These are phyloP conservation scores for Cyanoliseus patagonus DNA, from an alignment of 2,113 vertebrate genomes.

Conservation along the genomic window DNA sequence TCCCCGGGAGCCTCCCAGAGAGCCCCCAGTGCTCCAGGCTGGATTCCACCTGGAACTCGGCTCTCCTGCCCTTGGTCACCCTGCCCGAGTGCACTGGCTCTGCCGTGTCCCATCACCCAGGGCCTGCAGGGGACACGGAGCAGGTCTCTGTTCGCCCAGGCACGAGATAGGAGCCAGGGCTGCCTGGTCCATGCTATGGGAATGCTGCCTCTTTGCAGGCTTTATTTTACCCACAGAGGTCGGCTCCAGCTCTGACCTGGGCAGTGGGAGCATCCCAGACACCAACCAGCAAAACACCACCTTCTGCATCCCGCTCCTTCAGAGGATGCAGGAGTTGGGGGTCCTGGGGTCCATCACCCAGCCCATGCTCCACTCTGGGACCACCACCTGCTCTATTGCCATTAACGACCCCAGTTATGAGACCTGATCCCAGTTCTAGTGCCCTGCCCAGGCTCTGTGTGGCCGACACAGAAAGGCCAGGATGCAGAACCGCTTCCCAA, in stretches of 20 bases:
- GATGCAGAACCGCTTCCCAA: accelerated
- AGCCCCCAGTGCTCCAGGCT: not conserved
- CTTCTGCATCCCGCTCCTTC: accelerated
- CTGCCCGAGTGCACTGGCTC: not conserved
- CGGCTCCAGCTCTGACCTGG: accelerated
- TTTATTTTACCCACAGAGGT: accelerated
- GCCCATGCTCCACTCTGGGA: too few species aligned
- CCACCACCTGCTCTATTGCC: not conserved
- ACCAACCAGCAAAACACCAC: not conserved
- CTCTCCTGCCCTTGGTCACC: not conserved
- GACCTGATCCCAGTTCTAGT: accelerated
- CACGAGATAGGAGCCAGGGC: accelerated
- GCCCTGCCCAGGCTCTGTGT: not conserved
- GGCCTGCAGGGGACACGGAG: accelerated
- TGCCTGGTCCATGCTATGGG: not conserved
- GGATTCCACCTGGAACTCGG: not conserved
- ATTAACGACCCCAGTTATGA: accelerated
- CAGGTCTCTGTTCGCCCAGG: not conserved
- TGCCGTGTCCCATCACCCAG: not conserved
- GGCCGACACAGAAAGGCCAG: accelerated
- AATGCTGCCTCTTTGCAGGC: not conserved
- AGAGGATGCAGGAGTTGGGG: accelerated
- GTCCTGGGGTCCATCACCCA: not conserved
- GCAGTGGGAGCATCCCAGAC: not conserved
- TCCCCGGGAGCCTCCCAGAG: not conserved